Percentiles rank a stretch among this genome's conserved stretches.
These are phyloP conservation scores for Tetrapedia diversipes DNA, from an alignment of 2,888 invertebrate species.

Conservation along the genomic window DNA sequence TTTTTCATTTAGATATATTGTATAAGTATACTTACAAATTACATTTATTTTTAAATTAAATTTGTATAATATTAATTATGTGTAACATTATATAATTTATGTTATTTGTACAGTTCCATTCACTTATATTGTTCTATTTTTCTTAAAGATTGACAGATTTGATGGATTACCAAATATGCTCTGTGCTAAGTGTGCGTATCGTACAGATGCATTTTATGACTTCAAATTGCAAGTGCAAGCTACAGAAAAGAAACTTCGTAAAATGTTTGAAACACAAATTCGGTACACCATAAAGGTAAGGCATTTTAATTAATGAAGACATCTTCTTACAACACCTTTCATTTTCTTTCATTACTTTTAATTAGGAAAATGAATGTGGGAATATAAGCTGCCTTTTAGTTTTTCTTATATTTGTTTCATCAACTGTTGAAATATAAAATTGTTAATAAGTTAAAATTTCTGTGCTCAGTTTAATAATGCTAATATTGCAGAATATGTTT, in stretches of 20 bases:
- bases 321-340: too few species aligned
- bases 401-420: too few species aligned
- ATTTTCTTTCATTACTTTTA: neutral
- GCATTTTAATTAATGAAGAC: too few species aligned
- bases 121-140: neutral
- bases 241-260: constrained; percentile 75
- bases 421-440: too few species aligned
- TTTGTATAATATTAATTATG: neutral
- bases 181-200: constrained; percentile 78
- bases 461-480: neutral
- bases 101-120: neutral
- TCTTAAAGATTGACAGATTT: constrained; percentile 73
- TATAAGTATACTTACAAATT: neutral
- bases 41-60: neutral
- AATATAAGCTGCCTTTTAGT: too few species aligned
- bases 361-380: neutral
- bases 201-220: constrained; percentile 76
- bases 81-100: neutral
- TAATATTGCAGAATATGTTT: neutral
- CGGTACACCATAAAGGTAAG: constrained; percentile 46
- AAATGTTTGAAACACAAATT: constrained; percentile 72
- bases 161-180: constrained; percentile 79
- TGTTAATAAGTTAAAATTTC: too few species aligned
- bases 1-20: neutral
- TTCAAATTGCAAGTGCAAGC: constrained; percentile 78